Conservation (phyloP, 2,888 invertebrate genomes). For the Lycaena phlaeas region DNA sequence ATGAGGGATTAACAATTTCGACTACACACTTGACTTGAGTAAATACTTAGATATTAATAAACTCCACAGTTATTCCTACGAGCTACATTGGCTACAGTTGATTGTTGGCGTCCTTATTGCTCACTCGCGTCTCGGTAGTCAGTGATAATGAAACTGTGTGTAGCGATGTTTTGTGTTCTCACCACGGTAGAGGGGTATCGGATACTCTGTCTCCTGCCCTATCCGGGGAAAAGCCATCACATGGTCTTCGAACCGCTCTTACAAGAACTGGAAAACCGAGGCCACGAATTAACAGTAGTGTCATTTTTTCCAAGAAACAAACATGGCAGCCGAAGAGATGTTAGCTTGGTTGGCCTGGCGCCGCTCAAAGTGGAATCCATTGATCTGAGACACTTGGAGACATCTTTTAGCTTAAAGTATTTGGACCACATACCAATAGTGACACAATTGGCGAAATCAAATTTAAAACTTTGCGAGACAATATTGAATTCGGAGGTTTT, state of each 20-base stretch:
- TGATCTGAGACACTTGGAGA: conserved; percentile 28
- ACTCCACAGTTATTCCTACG: too few species aligned
- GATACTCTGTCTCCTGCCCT: conserved; percentile 34
- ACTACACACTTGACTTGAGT: too few species aligned
- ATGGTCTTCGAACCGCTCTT: conserved; percentile 58
- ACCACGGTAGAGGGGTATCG: conserved; percentile 22
- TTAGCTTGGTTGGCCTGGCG: conserved; percentile 26
- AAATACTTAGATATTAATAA: too few species aligned
- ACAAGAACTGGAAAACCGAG: conserved; percentile 43
- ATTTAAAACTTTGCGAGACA: conserved; percentile 32
- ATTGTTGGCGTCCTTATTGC: conserved; percentile 5
- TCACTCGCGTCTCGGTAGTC: not conserved
- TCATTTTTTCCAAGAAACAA: conserved; percentile 46
- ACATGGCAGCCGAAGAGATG: conserved; percentile 31
- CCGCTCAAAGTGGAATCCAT: conserved; percentile 33
- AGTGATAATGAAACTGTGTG: conserved; percentile 1
- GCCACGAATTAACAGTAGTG: conserved; percentile 59
- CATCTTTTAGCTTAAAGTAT: conserved; percentile 16
- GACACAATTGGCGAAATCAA: conserved; percentile 24
- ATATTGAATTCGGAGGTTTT: conserved; percentile 32
- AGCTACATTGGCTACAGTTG: too few species aligned
- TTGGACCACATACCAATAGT: conserved; percentile 22
- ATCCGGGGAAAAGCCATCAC: conserved; percentile 64
- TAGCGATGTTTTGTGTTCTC: not conserved
- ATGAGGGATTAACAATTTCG: too few species aligned